Conservation (phyloP, 2,888 invertebrate species). For the Eucriotettix oculatus region DNA sequence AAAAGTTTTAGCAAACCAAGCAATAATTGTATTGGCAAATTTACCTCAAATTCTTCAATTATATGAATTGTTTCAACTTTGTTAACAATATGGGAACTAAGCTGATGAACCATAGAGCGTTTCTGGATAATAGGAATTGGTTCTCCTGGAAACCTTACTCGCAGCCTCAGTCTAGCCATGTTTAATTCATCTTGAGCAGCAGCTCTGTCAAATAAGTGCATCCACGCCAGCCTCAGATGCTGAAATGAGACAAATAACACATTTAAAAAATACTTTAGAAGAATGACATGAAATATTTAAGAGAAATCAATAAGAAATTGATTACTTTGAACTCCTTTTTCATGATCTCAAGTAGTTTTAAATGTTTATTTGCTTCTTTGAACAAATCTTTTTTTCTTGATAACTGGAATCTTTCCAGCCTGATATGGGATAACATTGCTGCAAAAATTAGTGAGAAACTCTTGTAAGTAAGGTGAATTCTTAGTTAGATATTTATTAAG, state of each 20-base stretch:
- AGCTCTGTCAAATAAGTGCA: constrained; percentile 24
- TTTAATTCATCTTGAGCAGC: constrained; percentile 53
- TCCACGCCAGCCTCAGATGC: constrained; percentile 26
- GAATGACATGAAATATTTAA: not conserved
- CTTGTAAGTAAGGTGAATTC: no score
- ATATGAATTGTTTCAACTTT: constrained; percentile 25
- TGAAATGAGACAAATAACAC: constrained; percentile 18
- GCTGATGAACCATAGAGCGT: constrained; percentile 18
- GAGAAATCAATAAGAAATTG: not conserved
- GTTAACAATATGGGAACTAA: constrained; percentile 21
- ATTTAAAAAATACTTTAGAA: constrained; percentile 16
- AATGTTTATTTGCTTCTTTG: constrained; percentile 32
- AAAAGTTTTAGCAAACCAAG: not conserved
- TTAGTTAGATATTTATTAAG: no score
- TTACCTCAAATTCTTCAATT: constrained; percentile 26
- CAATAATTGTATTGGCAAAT: not conserved
- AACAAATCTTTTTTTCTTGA: constrained; percentile 25
- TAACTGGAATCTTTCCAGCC: constrained; percentile 18
- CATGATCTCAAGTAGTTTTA: constrained; percentile 36
- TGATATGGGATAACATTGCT: not conserved
- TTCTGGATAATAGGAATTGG: constrained; percentile 13
- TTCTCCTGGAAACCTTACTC: constrained; percentile 29
- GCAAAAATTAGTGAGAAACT: not conserved
- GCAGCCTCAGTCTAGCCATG: constrained; percentile 47
- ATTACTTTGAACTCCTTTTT: constrained; percentile 46